Base-by-base conservation (phyloP, 2,797 vertebrate genomes). In the Melanotaenia pygmaea region DNA sequence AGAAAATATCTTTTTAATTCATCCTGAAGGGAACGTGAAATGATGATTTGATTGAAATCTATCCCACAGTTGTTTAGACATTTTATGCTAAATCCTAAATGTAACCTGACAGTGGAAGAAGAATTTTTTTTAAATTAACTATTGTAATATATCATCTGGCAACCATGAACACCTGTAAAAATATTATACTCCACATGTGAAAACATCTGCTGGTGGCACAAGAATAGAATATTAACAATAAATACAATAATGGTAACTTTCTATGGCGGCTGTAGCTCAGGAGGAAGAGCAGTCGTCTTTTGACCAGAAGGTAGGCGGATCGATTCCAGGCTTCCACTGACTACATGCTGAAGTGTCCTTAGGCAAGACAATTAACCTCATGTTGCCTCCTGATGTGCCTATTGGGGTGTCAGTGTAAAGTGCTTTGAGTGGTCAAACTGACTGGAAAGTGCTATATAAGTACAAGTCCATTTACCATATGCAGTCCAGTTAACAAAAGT, bases 401-500 rank as follows among this genome's bases (percentile, higher is more conserved):
- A 26, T 2, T 2, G 26, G 26, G 26, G 2, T 26, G 26, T 26
- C 26, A 26, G 26, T 2, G 26, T 26, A 26, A 26, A 26, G 26
- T 26, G 26, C 26, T 26, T 26, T 26, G 26, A 2, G 26, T 26
- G 26, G 26, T 26, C 26, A 26, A 26, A 26, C 26, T 26, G 26
- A 26, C 26, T 26, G 26, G 26, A 26, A 26, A 26, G 26, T 2
- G 26, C 26, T 26, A 26, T 26, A 26, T 26, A 26, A 26, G 26
- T 2, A 26, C 26, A 26, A 26, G 26, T 26, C 26, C 26, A 26
- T 26, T 26, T 26, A 26, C 26, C 26, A 26, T 26, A 26, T 71
- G 69, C 66, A 50, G 16, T 79, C 47, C 47, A 69, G 59, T 59
- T 66, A 57, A 72, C 59, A 58, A 59, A 73, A 69, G 59, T 53